phyloP scores from a whole-genome alignment of 2,888 invertebrate genomes.

The Lycia hirtaria region DNA sequence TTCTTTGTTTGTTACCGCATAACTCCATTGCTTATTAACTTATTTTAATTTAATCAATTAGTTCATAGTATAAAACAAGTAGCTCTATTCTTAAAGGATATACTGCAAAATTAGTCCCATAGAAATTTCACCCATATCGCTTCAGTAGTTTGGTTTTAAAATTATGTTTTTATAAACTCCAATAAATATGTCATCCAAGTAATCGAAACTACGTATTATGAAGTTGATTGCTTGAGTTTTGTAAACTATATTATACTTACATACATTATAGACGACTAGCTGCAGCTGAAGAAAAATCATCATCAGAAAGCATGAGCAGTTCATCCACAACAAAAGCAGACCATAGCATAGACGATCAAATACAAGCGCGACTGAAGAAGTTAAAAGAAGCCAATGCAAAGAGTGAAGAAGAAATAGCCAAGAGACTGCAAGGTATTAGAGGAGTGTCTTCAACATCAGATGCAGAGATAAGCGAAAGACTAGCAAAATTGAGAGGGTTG shows the following conservation, averaged over 20 bases:
- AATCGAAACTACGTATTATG: background rate
- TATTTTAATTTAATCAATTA: too few relatives aligned
- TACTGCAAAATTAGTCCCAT: too few relatives aligned
- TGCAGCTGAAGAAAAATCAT: constrained; percentile 17
- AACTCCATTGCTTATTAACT: too few relatives aligned
- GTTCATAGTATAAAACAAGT: too few relatives aligned
- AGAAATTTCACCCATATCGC: too few relatives aligned
- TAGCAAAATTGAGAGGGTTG: constrained; percentile 89
- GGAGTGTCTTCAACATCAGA: constrained; percentile 82
- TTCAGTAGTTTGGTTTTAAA: background rate
- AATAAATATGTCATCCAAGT: background rate
- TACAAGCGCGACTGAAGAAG: constrained; percentile 88
- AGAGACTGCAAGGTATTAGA: constrained; percentile 67
- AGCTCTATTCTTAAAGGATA: too few relatives aligned
- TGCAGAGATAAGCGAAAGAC: constrained; percentile 87
- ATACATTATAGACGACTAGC: constrained; percentile 38
- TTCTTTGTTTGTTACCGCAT: too few relatives aligned
- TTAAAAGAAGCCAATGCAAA: constrained; percentile 86
- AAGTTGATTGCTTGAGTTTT: too few relatives aligned
- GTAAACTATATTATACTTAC: background rate
- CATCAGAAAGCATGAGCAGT: constrained; percentile 3
- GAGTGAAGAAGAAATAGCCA: constrained; percentile 61
- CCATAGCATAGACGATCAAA: constrained; percentile 83
- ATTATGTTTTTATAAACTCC: background rate
- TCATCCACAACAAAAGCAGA: constrained; percentile 6